phyloP scores from a whole-genome alignment of 2,888 invertebrate species.

The Thereva unica region DNA sequence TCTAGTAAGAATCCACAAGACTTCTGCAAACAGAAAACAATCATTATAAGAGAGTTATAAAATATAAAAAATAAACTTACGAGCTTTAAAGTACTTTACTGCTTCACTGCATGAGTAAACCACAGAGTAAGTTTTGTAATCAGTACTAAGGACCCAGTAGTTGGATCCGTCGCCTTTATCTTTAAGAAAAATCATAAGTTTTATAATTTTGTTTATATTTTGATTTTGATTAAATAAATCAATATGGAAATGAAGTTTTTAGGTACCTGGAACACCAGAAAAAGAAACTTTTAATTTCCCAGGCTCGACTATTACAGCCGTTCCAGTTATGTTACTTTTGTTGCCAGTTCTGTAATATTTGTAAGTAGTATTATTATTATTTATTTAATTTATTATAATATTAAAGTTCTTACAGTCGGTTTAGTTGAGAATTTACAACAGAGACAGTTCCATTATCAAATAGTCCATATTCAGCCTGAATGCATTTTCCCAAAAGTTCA shows the following conservation, averaged over 20 bases:
- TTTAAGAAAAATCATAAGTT: slow-evolving; percentile 27
- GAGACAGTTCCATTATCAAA: slow-evolving; percentile 59
- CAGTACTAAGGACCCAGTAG: slow-evolving; percentile 67
- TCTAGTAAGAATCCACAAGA: slow-evolving; percentile 6
- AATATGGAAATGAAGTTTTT: background rate
- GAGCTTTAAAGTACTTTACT: background rate
- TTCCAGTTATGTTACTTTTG: slow-evolving; percentile 44
- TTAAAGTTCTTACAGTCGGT: slow-evolving; percentile 56
- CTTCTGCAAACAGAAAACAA: background rate
- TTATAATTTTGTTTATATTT: too few relatives aligned
- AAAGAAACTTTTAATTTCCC: slow-evolving; percentile 47
- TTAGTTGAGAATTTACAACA: slow-evolving; percentile 61
- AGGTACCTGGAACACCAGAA: slow-evolving; percentile 43
- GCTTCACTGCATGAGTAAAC: slow-evolving; percentile 62
- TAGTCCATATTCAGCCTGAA: slow-evolving; percentile 67
- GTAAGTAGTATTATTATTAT: slow-evolving; percentile 22
- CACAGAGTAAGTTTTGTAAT: slow-evolving; percentile 64
- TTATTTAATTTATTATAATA: slow-evolving; percentile 55
- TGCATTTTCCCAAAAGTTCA: slow-evolving; percentile 74
- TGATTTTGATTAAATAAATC: background rate
- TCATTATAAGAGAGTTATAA: background rate
- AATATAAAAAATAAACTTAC: background rate
- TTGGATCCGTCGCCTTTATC: slow-evolving; percentile 45
- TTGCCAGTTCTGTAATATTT: slow-evolving; percentile 41
- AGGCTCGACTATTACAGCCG: slow-evolving; percentile 42